Evolutionary conservation across 2,113 vertebrate genomes (phyloP), one percentile per base, ranked within the genome.

Genomic region (Saguinus imperator): DNA sequence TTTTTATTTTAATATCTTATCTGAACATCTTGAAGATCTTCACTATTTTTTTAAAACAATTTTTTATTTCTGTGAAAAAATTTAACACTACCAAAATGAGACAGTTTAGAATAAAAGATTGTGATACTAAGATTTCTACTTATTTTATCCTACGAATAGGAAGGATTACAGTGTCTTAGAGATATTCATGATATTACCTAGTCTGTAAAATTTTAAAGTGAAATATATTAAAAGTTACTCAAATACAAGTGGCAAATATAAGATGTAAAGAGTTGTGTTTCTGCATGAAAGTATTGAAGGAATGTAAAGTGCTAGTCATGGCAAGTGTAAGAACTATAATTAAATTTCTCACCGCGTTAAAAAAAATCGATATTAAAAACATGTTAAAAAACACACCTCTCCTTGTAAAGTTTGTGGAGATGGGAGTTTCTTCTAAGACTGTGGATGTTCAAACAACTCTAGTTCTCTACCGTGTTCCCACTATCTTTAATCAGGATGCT

Each of bases 1-100:
- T 81, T 81, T 52, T 52, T 94, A 55, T 89, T 82, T 89, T 52
- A 73, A 89, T 80, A 87, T 83, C 29, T 77, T 92, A 20, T 87
- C 48, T 84, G 20, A 92, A 66, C 14, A 79, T 87, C 16, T 48
- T 87, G 27, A 88, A 89, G 12, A 70, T 21, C 45, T 95, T 91
- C 14, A n/a, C 8, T 84, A 64, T 7, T 72, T 80, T 95, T 61
- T 83, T 37, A 57, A 92, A 91, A 80, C 43, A 48, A 77, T 21
- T 94, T 95, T 79, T 12, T 86, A 61, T 64, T 77, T 86, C 29
- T 35, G 18, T 89, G 50, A 45, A 87, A 95, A 91, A 14, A 1
- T 81, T 86, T 88, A 40, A 48, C 4, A 27, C 6, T 84, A 81
- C 27, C 8, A 76, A 91, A 88, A 70, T 82, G 8, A 76, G 68